Evolutionary conservation across 2,797 vertebrate species (phyloP).

Genomic region (Cryptoblepharus egeriae): DNA sequence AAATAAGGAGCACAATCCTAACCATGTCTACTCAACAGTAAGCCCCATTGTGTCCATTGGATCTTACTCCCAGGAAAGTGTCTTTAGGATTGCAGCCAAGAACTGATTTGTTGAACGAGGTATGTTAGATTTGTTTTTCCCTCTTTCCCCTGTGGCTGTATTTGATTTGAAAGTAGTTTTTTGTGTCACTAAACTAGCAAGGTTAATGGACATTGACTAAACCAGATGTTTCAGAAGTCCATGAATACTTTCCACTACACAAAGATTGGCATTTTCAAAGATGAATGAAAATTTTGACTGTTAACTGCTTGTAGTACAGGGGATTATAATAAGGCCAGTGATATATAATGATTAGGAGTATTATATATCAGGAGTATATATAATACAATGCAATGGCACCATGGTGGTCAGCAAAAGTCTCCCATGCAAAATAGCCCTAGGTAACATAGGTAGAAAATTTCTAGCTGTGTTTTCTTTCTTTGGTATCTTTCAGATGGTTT

Average conservation of each 20-base stretch:
- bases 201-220: constrained; percentile 1
- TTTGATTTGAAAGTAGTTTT: neutral
- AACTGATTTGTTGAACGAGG: constrained; percentile 10
- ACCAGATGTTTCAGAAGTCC: neutral
- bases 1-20: no score
- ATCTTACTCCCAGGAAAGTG: no score
- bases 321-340: neutral
- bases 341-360: no score
- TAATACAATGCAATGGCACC: no score
- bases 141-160: neutral
- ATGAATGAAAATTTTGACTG: neutral
- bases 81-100: no score
- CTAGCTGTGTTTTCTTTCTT: neutral
- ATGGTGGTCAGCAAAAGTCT: neutral
- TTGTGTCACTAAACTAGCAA: constrained; percentile 7
- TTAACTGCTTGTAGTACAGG: neutral
- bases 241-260: neutral
- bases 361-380: no score
- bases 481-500: neutral
- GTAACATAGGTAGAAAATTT: neutral
- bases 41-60: no score
- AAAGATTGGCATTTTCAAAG: neutral
- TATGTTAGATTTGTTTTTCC: constrained; percentile 8
- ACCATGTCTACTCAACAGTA: no score
- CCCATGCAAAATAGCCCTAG: neutral